Base-by-base conservation (phyloP, 2,888 invertebrate genomes). In the Ennomos fuscantarius region DNA sequence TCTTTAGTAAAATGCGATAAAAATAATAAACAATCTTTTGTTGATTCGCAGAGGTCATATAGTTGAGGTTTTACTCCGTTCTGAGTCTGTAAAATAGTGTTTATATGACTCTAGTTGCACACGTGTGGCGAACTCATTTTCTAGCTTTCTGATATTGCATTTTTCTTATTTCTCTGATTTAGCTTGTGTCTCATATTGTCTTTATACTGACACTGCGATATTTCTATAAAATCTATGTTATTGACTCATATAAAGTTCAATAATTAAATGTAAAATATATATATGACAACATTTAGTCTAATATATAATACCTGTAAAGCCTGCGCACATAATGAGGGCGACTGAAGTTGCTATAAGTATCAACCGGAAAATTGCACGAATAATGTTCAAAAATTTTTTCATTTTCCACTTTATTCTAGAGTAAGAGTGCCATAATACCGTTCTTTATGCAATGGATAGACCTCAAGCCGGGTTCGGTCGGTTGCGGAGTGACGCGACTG, bases 381-480 rank as follows among this genome's bases (percentile, higher is more conserved):
- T 24, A 24, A 24, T 24, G 24, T 24, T 24, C 6, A 5, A 24
- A 24, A 3, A 24, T 24, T 24, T 24, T 24, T 53, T 54, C 42
- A 54, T 62, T 64, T 60, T 62, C 10, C 50, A 57, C 46, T 41
- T 58, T 60, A 71, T 70, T 72, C 66, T 63, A 60, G 57, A 58
- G 50, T 60, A 50, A 40, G 62, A 59, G 66, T 66, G 65, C 63
- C 58, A 56, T 66, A 65, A 68, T 63, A 67, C 62, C 47, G 60
- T 62, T 39, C 60, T 60, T 49, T 53, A 62, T 65, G 62, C 60
- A 63, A 56, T 71, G 74, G 73, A 77, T 79, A 79, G 32, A 81
- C 70, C 75, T 74, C 67, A 48, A 72, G 72, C 75, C 76, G 72
- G 76, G 77, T 78, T 66, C 62, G 72, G 67, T 68, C 73, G 71